Evolutionary conservation across 2,113 vertebrate species (phyloP), one percentile per base, ranked within the genome.

Genomic region (Origma solitaria): DNA sequence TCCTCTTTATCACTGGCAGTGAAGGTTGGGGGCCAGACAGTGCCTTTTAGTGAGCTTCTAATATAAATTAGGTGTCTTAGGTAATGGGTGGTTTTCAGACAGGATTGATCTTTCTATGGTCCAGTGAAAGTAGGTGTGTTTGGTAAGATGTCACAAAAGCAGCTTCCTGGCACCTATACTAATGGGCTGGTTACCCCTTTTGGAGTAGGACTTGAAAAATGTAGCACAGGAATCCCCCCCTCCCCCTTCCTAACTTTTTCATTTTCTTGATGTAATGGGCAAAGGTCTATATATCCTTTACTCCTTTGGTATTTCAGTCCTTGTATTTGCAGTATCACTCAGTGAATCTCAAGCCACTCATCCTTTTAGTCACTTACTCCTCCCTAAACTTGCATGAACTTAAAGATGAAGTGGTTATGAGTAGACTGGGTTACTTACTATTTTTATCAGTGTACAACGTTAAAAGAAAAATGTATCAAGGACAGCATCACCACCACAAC

Each of bases 31-130:
- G 97, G 96, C 92, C 86, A 94, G 88, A 82, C 84, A 90, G 94
- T 96, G 97, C 97, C 97, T 98, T 98, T 97, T 77, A 97, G 95
- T 88, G 96, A 96, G 97, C 93, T 97, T 97, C 95, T 97, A 97
- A 98, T 97, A 98, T 97, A 97, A 98, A 98, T 98, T 96, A 98
- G 97, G 96, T 98, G 95, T 98, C 97, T 98, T 98, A 97, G 97
- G 97, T 97, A 98, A 97, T 95, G 94, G 96, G 96, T 96, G 94
- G 95, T 97, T 98, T 97, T 97, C 97, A 97, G 96, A 94, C 96
- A 97, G 96, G 96, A 97, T 98, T 98, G 98, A 98, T 98, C 97
- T 98, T 97, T 96, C 94, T 95, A 90, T 94, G 95, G 90, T 96
- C 96, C 96, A 92, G 72, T 80, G 95, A 96, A 94, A 78, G 96